Evolutionary conservation across 2,888 invertebrate genomes (phyloP), one percentile per base, ranked within the genome.

Genomic region (Punctoribates punctum): DNA sequence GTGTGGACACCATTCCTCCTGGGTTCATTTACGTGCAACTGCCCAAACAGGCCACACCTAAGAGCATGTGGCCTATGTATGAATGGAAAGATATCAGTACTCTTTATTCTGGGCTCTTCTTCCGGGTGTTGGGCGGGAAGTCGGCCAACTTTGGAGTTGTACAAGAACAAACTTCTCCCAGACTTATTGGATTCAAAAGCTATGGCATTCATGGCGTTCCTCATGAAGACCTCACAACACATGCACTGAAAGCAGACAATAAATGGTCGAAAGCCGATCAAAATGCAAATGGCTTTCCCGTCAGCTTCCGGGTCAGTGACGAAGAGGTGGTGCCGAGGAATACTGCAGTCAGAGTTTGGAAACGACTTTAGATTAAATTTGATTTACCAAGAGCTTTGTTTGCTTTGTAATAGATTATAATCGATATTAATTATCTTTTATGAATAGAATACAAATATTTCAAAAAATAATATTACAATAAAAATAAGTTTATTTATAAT

Each of bases 11-110:
- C 1, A 25, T 70, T 5, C 70, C 70, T 15, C 6, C 38, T 13
- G 38, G 38, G 4, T 70, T 34, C 34, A 70, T 70, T 6, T 70
- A 70, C n/a, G 23, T 70, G 4, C 70, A 70, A n/a, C 29, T 70
- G 13, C 70, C 70, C 13, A 20, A 46, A 46, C 70, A 70, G 23
- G 9, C n/a, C 15, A 38, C 9, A 4, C 70, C 70, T 1, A 38
- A 20, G 1, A 20, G 20, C 1, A 8, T 70, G n/a, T 70, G 70
- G 70, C 42, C 38, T 9, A 8, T 23, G 13, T 23, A 23, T 23
- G 29, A 70, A 34, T 70, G 70, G 70, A 34, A n/a, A 38, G 42
- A 70, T 20, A 46, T 70, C 23, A 70, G 42, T 23, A 1, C 20
- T 1, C 9, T 13, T 23, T 70, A 70, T 9, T 20, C 20, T 11